phyloP scores from a whole-genome alignment of 92 coral and sea anemone species.

The Epizoanthus rinbou region DNA sequence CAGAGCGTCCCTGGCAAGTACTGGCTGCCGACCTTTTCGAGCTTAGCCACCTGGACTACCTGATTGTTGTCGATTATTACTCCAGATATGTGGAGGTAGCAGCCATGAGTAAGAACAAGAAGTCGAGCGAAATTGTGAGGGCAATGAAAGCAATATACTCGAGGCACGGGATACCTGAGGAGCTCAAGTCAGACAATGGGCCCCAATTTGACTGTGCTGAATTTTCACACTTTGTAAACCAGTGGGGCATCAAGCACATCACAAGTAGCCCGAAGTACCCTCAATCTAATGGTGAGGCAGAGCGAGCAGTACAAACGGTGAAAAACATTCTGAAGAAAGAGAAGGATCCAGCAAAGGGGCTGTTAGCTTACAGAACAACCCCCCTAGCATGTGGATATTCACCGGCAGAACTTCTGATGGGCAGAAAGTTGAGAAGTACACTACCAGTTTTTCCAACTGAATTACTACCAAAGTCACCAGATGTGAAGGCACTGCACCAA shows the following conservation, averaged over 20 bases:
- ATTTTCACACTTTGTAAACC: conserved; percentile 40
- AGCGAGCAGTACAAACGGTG: conserved; percentile 57
- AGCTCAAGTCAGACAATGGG: conserved; percentile 58
- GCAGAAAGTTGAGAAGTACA: no score
- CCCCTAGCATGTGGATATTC: conserved; percentile 55
- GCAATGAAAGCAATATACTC: conserved; percentile 46
- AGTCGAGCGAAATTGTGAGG: background rate
- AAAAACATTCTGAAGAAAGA: conserved; percentile 57
- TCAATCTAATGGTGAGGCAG: conserved; percentile 58
- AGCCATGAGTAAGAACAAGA: no score
- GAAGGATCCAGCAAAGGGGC: conserved; percentile 55
- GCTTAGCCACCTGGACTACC: no score
- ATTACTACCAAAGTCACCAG: no score
- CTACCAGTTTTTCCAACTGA: no score
- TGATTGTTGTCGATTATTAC: no score
- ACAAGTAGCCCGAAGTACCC: conserved; percentile 44
- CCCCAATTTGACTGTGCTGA: conserved; percentile 53
- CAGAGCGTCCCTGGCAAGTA: no score
- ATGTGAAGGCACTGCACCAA: no score
- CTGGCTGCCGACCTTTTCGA: no score
- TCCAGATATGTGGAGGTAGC: no score
- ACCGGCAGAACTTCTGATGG: conserved; percentile 59
- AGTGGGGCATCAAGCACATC: conserved; percentile 46
- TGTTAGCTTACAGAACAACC: conserved; percentile 46
- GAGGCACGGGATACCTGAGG: conserved; percentile 59